Evolutionary conservation across 30 jellyfish, hydroid and myxozoan genomes (phyloP).

Genomic region (Hydractinia echinata): DNA sequence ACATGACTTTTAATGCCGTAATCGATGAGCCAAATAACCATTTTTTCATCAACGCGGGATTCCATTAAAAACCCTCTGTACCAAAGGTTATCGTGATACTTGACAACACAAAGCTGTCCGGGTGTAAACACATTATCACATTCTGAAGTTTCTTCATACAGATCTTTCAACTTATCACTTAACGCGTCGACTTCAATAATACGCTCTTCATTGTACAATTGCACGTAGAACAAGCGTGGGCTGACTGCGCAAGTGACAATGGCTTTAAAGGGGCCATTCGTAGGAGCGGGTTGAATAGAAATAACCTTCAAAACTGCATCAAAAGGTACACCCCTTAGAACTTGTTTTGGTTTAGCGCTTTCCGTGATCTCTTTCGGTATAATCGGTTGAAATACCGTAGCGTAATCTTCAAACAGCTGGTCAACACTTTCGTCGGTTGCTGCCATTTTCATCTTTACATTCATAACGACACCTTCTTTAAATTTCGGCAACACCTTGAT

Average conservation of each 20-base stretch:
- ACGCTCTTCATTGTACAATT: constrained; percentile 16
- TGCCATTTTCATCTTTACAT: constrained; percentile 20
- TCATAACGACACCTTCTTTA: constrained; percentile 17
- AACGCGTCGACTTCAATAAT: constrained; percentile 30
- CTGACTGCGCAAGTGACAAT: constrained; percentile 34
- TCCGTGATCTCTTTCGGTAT: neutral
- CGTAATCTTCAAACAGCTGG: neutral
- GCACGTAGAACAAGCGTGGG: constrained; percentile 38
- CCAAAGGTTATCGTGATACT: constrained; percentile 24
- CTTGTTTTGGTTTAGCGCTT: neutral
- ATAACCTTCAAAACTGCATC: neutral
- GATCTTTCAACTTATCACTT: constrained; percentile 14
- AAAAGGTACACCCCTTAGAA: constrained; percentile 17
- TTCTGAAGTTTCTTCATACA: constrained; percentile 25
- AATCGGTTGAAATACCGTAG: neutral
- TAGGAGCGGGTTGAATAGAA: neutral
- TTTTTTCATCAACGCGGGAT: neutral
- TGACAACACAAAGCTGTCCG: constrained; percentile 32
- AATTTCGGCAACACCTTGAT: constrained; percentile 16
- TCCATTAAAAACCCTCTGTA: constrained; percentile 24
- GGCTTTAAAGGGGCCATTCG: constrained; percentile 1
- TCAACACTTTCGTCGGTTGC: constrained; percentile 11
- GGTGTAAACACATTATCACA: neutral
- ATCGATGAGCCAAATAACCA: constrained; percentile 16
- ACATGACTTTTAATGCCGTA: constrained; percentile 14